Evolutionary conservation across 2,113 vertebrate species (phyloP).

Genomic region (Hyperoodon ampullatus): DNA sequence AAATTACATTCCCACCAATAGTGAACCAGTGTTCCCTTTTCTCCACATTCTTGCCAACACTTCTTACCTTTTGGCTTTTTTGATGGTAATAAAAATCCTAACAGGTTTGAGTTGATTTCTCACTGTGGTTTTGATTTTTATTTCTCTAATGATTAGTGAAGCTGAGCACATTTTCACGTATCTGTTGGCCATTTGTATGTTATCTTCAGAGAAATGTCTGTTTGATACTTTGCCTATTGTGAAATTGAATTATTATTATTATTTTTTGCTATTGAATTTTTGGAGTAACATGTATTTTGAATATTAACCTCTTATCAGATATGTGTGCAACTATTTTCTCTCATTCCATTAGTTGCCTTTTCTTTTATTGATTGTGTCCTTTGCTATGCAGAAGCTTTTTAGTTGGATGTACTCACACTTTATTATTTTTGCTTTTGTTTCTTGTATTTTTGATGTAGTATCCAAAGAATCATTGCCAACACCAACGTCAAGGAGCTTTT

Average conservation of each 20-base stretch:
- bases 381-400: neutral
- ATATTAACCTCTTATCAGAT: neutral
- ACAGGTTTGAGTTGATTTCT: neutral
- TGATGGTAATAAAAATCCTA: neutral
- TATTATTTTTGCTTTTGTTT: neutral
- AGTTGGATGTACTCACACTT: neutral
- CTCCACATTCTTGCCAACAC: neutral
- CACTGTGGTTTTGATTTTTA: neutral
- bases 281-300: neutral
- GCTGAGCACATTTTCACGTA: neutral
- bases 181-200: neutral
- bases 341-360: neutral
- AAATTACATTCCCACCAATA: neutral
- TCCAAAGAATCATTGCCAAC: neutral
- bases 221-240: neutral
- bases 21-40: neutral
- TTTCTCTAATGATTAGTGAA: neutral
- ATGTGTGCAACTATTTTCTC: neutral
- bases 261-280: neutral
- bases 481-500: neutral
- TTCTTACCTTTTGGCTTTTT: neutral
- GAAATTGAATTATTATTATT: neutral
- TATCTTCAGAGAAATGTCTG: neutral
- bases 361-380: neutral
- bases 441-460: neutral